Percentiles rank a stretch among this genome's conserved stretches.
These are phyloP conservation scores for Chymomyza procnemis DNA, from an alignment of 2,888 invertebrate genomes.

Conservation along the genomic window DNA sequence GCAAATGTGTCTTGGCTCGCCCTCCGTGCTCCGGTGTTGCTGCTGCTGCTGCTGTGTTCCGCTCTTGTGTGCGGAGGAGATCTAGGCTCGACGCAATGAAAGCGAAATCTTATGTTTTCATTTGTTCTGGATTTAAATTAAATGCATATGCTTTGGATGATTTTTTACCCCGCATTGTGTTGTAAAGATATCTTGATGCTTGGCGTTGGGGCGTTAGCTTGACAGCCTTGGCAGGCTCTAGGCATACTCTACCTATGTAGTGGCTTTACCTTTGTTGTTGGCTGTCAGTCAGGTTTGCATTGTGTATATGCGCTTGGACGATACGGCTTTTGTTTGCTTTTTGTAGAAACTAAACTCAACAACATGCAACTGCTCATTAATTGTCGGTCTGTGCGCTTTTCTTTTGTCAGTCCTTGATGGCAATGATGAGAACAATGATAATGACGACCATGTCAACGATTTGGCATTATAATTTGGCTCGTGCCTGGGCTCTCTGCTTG, in stretches of 20 bases:
- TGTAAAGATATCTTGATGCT: conserved; percentile 21
- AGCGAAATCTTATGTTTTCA: conserved; percentile 70
- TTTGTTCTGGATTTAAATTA: conserved; percentile 52
- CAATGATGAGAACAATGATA: conserved; percentile 22
- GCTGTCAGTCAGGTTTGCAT: conserved; percentile 57
- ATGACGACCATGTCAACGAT: conserved; percentile 4
- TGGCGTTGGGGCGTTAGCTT: conserved; percentile 9
- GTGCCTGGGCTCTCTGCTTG: conserved; percentile 52
- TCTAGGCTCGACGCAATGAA: conserved; percentile 51
- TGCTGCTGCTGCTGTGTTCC: background rate
- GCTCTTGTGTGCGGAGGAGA: background rate
- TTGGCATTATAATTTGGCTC: conserved; percentile 60
- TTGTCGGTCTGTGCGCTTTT: conserved; percentile 56
- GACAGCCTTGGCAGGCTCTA: conserved; percentile 5
- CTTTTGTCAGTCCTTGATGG: conserved; percentile 24
- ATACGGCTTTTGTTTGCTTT: conserved; percentile 21
- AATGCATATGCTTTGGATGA: conserved; percentile 61
- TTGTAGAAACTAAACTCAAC: conserved; percentile 28
- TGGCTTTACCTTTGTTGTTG: conserved; percentile 24
- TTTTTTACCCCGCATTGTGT: conserved; percentile 25
- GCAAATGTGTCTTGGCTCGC: conserved; percentile 38
- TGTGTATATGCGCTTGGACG: conserved; percentile 19
- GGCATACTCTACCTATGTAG: background rate
- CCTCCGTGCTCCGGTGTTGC: no score
- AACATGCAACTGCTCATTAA: conserved; percentile 67